Percentiles rank a stretch among this genome's conserved stretches.
Conservation (phyloP, 2,797 vertebrate species). For the Xyrichtys novacula region DNA sequence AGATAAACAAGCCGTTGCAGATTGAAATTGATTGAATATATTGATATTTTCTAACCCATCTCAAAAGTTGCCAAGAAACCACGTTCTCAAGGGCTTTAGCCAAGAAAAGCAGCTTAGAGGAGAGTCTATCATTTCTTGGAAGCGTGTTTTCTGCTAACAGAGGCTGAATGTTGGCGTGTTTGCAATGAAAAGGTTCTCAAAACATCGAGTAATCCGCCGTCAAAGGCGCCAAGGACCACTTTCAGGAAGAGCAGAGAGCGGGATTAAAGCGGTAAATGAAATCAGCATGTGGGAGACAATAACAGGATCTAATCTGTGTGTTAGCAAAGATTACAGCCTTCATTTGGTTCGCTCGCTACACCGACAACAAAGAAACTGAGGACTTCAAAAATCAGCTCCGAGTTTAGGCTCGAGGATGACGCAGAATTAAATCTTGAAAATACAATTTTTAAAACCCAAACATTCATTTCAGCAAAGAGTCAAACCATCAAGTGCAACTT, state of each 20-base stretch:
- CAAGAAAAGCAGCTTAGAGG: conserved; percentile 35
- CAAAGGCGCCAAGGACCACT: neutral
- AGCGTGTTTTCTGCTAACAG: conserved; percentile 5
- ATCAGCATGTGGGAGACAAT: too few species aligned
- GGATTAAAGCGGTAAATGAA: neutral
- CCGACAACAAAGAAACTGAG: too few species aligned
- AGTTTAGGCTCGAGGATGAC: too few species aligned
- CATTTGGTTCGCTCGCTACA: too few species aligned
- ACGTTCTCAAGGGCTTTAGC: conserved; percentile 12
- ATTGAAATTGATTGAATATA: conserved; percentile 49
- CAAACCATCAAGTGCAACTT: too few species aligned
- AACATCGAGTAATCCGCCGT: neutral
- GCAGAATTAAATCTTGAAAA: too few species aligned
- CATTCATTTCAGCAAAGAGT: too few species aligned
- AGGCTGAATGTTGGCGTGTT: conserved; percentile 1
- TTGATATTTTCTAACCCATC: conserved; percentile 49
- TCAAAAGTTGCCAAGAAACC: conserved; percentile 16
- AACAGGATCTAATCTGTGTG: too few species aligned
- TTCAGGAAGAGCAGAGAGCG: neutral
- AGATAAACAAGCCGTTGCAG: conserved; percentile 35
- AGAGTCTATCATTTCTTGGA: conserved; percentile 5
- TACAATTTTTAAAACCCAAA: too few species aligned
- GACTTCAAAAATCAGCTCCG: too few species aligned
- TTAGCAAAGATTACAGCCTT: too few species aligned
- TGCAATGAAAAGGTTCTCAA: neutral